Base-by-base conservation (phyloP, 1,140 invertebrate genomes). In the Rhyacophila brunnea region DNA sequence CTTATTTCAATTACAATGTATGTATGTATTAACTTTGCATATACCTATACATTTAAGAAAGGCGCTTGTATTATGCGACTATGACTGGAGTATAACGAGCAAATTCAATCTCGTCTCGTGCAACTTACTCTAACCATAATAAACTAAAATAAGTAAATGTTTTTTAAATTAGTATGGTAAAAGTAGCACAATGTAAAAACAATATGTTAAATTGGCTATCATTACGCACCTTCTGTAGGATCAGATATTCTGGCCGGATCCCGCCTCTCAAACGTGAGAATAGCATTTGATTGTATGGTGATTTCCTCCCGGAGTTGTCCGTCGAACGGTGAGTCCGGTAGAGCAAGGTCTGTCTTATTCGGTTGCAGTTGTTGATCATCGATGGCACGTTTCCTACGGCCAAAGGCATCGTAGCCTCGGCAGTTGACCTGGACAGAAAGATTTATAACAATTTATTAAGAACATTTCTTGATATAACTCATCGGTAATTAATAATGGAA, bases 221-320 rank as follows among this genome's bases (percentile, higher is more conserved):
- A 28, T 3, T 5, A 23, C 11, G 79, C 80, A 89, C 88, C 84
- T 81, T 87, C 86, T 67, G 82, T 80, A 66, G 87, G 82, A 80
- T 87, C 83, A 67, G 83, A 65, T 44, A 74, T 71, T 42, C 74
- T 74, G n/a, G 75, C 77, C 48, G 75, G 71, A 70, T 93, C 91
- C 67, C 87, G 85, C 70, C 88, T 85, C 75, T 96, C 93, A 59
- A 94, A 83, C 42, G 93, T 95, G 54, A 93, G 75, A 67, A 96
- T 95, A 48, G 91, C 87, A 77, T 96, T 96, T 7, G 93, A 96
- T 64, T 91, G 87, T 35, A 96, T 94, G 20, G 89, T 91, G 57
- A 96, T 95, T 80, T 95, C 93, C 81, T 96, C 93, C 67, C 92
- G 82, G 58, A 95, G 80, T 71, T 93, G 89, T 52, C 92, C 93